Conservation (phyloP, 2,888 invertebrate genomes). For the Cabera pusaria region DNA sequence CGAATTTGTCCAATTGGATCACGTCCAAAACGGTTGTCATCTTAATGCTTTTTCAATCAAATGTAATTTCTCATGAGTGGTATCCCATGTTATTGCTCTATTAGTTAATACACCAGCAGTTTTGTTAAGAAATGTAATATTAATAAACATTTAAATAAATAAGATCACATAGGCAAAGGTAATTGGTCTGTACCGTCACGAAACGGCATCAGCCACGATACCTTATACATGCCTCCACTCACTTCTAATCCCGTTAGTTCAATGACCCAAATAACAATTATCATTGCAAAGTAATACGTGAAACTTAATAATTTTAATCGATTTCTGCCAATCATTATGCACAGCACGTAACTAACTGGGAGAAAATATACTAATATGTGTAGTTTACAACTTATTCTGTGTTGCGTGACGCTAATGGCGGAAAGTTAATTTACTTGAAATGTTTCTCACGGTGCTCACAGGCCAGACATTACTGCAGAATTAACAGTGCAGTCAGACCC, state of each 20-base stretch:
- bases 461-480: slow-evolving; percentile 44
- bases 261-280: slow-evolving; percentile 63
- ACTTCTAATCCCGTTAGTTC: slow-evolving; percentile 65
- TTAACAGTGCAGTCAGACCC: slow-evolving; percentile 31
- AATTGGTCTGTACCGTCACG: slow-evolving; percentile 34
- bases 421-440: slow-evolving; percentile 66
- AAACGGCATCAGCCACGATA: slow-evolving; percentile 35
- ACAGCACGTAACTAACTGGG: slow-evolving; percentile 48
- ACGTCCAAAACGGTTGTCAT: no score
- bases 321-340: slow-evolving; percentile 50
- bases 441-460: slow-evolving; percentile 71
- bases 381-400: slow-evolving; percentile 55
- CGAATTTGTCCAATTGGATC: not conserved
- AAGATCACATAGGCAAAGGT: slow-evolving; percentile 7
- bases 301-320: slow-evolving; percentile 59
- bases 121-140: no score
- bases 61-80: no score
- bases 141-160: no score
- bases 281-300: slow-evolving; percentile 52
- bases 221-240: slow-evolving; percentile 50
- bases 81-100: no score
- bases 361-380: slow-evolving; percentile 50
- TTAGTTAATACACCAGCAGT: no score
- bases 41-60: no score
- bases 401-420: slow-evolving; percentile 69